Percentiles rank a stretch among this genome's conserved stretches.
Conservation (phyloP, 53 echinoderm and acorn worm genomes). For the Astropecten irregularis region DNA sequence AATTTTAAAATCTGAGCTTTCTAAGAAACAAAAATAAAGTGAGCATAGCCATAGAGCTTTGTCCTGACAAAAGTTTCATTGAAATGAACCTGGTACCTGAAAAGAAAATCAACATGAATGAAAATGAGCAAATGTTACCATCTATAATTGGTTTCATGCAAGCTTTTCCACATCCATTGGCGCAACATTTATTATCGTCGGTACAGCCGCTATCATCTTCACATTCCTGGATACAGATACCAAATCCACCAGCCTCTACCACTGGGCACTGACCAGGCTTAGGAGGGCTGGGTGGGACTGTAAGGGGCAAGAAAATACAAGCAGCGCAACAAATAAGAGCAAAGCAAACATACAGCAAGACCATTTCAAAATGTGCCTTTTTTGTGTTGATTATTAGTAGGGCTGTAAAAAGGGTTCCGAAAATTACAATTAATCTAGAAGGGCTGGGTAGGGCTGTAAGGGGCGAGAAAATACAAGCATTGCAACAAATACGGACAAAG, state of each 20-base stretch:
- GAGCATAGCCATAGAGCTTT: too few relatives aligned
- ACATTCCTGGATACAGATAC: constrained; percentile 44
- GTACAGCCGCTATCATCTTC: constrained; percentile 13
- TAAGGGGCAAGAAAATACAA: constrained; percentile 10
- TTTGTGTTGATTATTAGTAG: too few relatives aligned
- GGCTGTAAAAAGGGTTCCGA: too few relatives aligned
- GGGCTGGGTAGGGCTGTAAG: background rate
- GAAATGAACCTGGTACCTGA: constrained; percentile 1
- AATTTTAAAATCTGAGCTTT: too few relatives aligned
- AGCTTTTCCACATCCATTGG: constrained; percentile 33
- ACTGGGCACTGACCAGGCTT: constrained; percentile 55
- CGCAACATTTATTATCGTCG: constrained; percentile 44
- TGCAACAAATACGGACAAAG: too few relatives aligned
- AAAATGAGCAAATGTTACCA: too few relatives aligned
- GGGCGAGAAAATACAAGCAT: constrained; percentile 11
- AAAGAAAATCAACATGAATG: too few relatives aligned
- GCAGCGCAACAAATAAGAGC: background rate
- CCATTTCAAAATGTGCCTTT: too few relatives aligned
- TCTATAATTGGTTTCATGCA: background rate
- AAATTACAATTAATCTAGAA: too few relatives aligned
- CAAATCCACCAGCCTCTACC: background rate
- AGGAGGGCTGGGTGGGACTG: background rate
- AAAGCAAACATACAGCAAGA: too few relatives aligned
- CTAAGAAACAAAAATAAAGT: too few relatives aligned
- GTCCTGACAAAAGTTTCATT: too few relatives aligned